Conservation (phyloP, 2,797 vertebrate genomes). For the Propithecus perrieri region DNA sequence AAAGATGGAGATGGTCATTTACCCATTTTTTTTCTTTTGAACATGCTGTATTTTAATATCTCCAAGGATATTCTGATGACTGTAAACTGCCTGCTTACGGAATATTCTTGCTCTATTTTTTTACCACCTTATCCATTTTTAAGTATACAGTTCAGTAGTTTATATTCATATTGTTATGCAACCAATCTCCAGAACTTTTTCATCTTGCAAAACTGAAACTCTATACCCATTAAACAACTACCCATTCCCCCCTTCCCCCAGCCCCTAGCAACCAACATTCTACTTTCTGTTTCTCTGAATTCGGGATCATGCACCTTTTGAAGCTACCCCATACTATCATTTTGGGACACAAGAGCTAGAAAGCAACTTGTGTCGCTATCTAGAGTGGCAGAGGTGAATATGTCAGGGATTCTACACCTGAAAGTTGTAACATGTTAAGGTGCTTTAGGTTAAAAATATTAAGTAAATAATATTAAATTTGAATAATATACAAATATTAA, state of each 20-base stretch:
- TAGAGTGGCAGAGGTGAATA: neutral
- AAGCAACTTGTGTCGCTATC: neutral
- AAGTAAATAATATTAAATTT: neutral
- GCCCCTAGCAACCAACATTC: neutral
- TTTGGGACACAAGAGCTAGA: neutral
- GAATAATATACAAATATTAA: neutral
- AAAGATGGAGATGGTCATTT: neutral
- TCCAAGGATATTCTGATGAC: neutral
- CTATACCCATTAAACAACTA: neutral
- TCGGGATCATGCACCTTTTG: neutral
- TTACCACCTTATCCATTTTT: neutral
- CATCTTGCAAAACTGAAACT: neutral
- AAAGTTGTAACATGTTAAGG: neutral
- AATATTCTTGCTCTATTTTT: neutral
- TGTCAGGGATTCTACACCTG: neutral
- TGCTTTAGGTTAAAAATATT: neutral
- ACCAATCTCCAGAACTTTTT: neutral
- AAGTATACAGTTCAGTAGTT: neutral
- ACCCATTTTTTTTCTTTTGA: neutral
- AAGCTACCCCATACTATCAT: neutral
- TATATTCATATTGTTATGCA: neutral
- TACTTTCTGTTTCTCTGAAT: neutral
- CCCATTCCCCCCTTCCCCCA: neutral
- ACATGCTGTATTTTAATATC: constrained; percentile 1
- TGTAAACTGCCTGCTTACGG: neutral